phyloP scores from a whole-genome alignment of 2,797 vertebrate genomes.

The Argya squamiceps region DNA sequence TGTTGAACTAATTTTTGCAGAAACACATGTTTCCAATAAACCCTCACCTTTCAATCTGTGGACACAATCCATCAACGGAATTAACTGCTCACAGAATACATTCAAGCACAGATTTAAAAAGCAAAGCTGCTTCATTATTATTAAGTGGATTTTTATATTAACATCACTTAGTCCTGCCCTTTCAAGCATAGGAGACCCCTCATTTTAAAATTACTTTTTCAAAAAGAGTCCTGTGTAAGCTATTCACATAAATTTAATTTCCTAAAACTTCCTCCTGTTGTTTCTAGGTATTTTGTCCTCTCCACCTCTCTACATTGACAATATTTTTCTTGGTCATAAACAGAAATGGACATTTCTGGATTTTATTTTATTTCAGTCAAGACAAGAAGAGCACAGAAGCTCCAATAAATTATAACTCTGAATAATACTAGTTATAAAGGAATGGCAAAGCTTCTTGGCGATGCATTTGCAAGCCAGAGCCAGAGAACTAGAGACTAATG shows the following conservation, averaged over 20 bases:
- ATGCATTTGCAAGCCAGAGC: neutral
- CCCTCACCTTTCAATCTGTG: neutral
- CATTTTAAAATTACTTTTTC: slow-evolving; percentile 3
- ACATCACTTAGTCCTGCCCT: neutral
- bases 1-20: neutral
- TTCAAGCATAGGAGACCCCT: neutral
- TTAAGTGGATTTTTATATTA: neutral
- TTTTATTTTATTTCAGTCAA: slow-evolving; percentile 48
- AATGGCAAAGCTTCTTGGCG: slow-evolving; percentile 46
- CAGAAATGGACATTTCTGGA: neutral
- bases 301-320: neutral
- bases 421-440: slow-evolving; percentile 34
- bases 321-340: slow-evolving; percentile 2
- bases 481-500: slow-evolving; percentile 59
- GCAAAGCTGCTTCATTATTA: neutral
- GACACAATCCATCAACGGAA: neutral
- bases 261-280: neutral
- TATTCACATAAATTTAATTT: neutral
- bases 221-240: neutral
- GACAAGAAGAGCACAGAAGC: slow-evolving; percentile 50
- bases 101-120: neutral
- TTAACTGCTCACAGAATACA: neutral
- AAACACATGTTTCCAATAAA: neutral
- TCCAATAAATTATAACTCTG: slow-evolving; percentile 52
- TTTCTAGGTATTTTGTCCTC: neutral